Conservation (phyloP, 2,888 invertebrate genomes). For the Hydraecia micacea region DNA sequence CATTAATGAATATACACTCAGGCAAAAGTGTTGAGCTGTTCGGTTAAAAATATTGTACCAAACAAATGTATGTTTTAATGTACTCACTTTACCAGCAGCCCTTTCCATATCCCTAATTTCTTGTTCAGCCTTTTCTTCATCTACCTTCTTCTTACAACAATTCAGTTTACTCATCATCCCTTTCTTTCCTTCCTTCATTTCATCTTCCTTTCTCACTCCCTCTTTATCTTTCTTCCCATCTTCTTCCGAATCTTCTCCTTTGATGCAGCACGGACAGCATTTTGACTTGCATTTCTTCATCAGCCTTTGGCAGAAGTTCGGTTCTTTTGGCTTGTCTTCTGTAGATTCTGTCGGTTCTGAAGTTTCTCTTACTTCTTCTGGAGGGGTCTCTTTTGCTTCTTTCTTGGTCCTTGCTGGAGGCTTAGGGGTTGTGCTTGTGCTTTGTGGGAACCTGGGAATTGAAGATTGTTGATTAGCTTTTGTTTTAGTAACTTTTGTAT, state of each 20-base stretch:
- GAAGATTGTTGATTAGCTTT: not conserved
- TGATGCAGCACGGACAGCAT: conserved; percentile 88
- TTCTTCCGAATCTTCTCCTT: conserved; percentile 74
- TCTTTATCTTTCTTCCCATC: conserved; percentile 62
- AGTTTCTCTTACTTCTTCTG: conserved; percentile 55
- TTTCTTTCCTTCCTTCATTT: conserved; percentile 66
- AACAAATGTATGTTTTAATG: not conserved
- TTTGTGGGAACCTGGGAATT: conserved; percentile 84
- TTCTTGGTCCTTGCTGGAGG: conserved; percentile 83
- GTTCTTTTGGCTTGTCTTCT: conserved; percentile 71
- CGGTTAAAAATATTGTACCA: not conserved
- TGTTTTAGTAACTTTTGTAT: not conserved
- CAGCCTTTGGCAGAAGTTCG: conserved; percentile 82
- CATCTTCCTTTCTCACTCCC: conserved; percentile 57
- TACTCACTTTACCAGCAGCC: conserved; percentile 85
- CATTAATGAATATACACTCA: not conserved
- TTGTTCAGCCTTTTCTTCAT: conserved; percentile 74
- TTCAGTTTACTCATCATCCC: conserved; percentile 81
- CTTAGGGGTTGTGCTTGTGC: conserved; percentile 86
- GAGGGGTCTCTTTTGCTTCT: conserved; percentile 72
- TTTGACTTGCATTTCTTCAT: conserved; percentile 84
- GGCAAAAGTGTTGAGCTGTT: not conserved
- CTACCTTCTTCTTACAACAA: conserved; percentile 84
- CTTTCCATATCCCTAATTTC: conserved; percentile 79
- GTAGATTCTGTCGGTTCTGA: conserved; percentile 58